phyloP scores from a whole-genome alignment of 2,888 invertebrate genomes.

The Polydrusus cervinus region DNA sequence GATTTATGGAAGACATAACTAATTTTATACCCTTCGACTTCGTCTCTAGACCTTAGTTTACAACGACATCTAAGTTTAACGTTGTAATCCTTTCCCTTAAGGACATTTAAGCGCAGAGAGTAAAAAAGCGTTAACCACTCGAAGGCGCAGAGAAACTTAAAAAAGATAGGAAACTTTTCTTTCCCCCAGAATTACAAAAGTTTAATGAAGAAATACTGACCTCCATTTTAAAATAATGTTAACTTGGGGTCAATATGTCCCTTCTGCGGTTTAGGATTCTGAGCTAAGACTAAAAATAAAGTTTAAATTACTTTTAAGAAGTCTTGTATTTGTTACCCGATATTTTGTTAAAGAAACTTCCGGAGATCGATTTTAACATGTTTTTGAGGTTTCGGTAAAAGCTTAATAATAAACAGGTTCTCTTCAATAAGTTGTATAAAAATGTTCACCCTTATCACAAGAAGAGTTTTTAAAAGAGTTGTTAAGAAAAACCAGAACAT shows the following conservation, averaged over 20 bases:
- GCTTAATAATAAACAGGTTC: neutral
- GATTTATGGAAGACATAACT: slow-evolving; percentile 17
- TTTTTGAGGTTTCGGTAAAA: neutral
- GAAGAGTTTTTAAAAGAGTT: no score
- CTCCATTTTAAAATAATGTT: slow-evolving; percentile 17
- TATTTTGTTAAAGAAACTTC: slow-evolving; percentile 3
- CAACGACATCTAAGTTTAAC: slow-evolving; percentile 27
- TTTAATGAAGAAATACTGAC: slow-evolving; percentile 27
- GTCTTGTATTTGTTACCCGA: neutral
- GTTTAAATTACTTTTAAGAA: slow-evolving; percentile 24
- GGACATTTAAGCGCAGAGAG: slow-evolving; percentile 22
- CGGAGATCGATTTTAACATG: neutral
- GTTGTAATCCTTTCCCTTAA: slow-evolving; percentile 35
- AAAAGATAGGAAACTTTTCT: slow-evolving; percentile 19
- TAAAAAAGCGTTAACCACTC: slow-evolving; percentile 30
- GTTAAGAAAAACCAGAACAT: no score
- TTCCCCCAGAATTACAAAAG: slow-evolving; percentile 21
- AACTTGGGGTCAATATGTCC: slow-evolving; percentile 13
- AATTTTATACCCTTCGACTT: slow-evolving; percentile 12
- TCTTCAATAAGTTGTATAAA: no score
- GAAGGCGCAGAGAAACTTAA: slow-evolving; percentile 23
- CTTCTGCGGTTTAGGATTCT: slow-evolving; percentile 8
- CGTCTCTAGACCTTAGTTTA: slow-evolving; percentile 11
- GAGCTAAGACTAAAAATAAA: slow-evolving; percentile 20
- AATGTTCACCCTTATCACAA: no score